These are phyloP conservation scores for Lepeophtheirus nordmannii DNA, from an alignment of 2,888 invertebrate genomes.

Conservation along the genomic window DNA sequence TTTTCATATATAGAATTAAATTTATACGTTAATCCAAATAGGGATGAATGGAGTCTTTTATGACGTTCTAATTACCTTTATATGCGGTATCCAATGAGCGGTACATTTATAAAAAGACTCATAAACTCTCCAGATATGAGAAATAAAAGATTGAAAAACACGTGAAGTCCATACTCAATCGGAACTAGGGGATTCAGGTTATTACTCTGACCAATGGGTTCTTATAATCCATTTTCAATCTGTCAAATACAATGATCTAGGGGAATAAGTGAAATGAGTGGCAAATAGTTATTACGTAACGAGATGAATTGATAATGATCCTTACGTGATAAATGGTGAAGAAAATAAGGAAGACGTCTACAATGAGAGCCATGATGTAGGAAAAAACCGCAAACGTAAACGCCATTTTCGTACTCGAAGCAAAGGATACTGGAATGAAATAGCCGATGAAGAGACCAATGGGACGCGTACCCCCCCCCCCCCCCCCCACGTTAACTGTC, in stretches of 20 bases:
- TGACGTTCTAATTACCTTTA: conserved; percentile 50
- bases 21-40: neutral
- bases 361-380: conserved; percentile 83
- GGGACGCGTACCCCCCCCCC: too few species aligned
- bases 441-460: too few species aligned
- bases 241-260: conserved; percentile 94
- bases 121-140: conserved; percentile 80
- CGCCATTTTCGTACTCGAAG: conserved; percentile 45
- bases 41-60: too few species aligned
- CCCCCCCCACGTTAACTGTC: too few species aligned
- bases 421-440: too few species aligned
- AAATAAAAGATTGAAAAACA: conserved; percentile 77
- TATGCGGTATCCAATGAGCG: conserved; percentile 87
- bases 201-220: conserved; percentile 97
- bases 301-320: conserved; percentile 26
- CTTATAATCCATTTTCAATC: conserved; percentile 96
- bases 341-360: conserved; percentile 93
- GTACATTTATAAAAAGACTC: conserved; percentile 66
- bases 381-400: conserved; percentile 88
- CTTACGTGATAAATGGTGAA: conserved; percentile 90
- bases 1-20: conserved; percentile 47
- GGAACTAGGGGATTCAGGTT: conserved; percentile 83
- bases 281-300: neutral
- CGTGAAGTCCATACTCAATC: conserved; percentile 86
- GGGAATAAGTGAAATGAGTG: neutral